phyloP scores from a whole-genome alignment of 64 coral and sea anemone genomes.

The Exaiptasia diaphana region DNA sequence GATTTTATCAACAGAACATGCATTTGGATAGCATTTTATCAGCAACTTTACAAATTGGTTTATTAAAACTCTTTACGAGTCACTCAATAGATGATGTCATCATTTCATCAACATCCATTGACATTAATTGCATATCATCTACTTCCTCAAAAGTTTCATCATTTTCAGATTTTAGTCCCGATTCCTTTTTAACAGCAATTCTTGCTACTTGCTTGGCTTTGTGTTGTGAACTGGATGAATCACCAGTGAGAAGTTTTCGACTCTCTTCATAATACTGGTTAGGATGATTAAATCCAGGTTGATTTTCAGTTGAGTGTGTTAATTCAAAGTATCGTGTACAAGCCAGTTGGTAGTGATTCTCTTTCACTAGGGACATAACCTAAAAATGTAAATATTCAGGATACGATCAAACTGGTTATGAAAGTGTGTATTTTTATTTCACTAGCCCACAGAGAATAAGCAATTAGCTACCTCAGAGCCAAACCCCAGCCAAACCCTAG shows the following conservation, averaged over 20 bases:
- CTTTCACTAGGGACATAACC: slow-evolving; percentile 81
- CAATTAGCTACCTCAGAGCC: too few relatives aligned
- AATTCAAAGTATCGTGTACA: slow-evolving; percentile 94
- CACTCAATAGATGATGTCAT: too few relatives aligned
- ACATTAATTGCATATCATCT: slow-evolving; percentile 40
- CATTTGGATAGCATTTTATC: too few relatives aligned
- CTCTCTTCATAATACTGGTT: slow-evolving; percentile 97
- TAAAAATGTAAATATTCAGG: slow-evolving; percentile 21
- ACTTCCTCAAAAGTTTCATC: slow-evolving; percentile 43
- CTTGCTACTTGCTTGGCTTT: background rate
- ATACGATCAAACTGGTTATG: background rate
- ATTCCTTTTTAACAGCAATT: background rate
- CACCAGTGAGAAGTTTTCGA: slow-evolving; percentile 10
- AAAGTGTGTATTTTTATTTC: background rate
- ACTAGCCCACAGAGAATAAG: too few relatives aligned
- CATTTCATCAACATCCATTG: background rate
- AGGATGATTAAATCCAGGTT: slow-evolving; percentile 76
- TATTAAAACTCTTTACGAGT: too few relatives aligned
- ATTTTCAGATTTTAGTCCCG: slow-evolving; percentile 35
- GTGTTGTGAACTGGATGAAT: background rate
- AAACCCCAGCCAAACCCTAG: too few relatives aligned
- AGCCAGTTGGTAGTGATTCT: slow-evolving; percentile 90
- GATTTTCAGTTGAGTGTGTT: slow-evolving; percentile 36
- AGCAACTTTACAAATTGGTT: too few relatives aligned
- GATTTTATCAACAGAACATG: too few relatives aligned